Conservation (phyloP, 2,797 vertebrate species). For the Cottoperca gobio region DNA sequence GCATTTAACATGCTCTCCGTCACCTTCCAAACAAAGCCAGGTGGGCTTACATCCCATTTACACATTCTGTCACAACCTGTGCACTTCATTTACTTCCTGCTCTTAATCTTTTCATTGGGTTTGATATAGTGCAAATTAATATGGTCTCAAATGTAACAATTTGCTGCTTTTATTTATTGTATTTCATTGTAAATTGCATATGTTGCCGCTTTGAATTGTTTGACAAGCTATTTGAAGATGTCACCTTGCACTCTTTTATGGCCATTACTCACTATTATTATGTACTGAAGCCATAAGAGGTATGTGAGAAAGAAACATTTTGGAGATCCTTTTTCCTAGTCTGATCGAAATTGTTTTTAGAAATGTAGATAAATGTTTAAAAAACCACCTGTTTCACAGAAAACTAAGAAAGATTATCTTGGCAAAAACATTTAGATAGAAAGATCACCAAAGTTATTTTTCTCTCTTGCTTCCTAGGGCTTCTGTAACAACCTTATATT, state of each 20-base stretch:
- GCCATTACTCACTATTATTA: background rate
- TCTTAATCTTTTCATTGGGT: background rate
- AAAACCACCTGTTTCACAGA: too few relatives aligned
- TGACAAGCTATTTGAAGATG: background rate
- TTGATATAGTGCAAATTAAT: too few relatives aligned
- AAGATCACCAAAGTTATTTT: too few relatives aligned
- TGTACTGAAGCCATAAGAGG: too few relatives aligned
- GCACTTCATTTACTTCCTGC: background rate
- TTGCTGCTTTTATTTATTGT: background rate
- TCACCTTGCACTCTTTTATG: background rate
- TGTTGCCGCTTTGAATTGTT: background rate
- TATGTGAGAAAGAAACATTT: too few relatives aligned
- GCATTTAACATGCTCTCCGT: slow-evolving; percentile 84
- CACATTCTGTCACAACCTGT: slow-evolving; percentile 8
- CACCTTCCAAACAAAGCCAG: slow-evolving; percentile 89
- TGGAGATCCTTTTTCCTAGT: too few relatives aligned
- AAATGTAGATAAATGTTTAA: too few relatives aligned
- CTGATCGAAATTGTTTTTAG: too few relatives aligned
- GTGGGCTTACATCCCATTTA: slow-evolving; percentile 67
- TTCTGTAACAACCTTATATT: background rate
- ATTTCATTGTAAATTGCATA: slow-evolving; percentile 1
- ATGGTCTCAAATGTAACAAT: too few relatives aligned
- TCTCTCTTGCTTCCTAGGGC: too few relatives aligned
- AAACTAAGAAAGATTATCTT: too few relatives aligned
- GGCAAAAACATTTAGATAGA: too few relatives aligned